Evolutionary conservation across 2,888 invertebrate genomes (phyloP), one percentile per base, ranked within the genome.

Genomic region (Subacronicta megacephala): DNA sequence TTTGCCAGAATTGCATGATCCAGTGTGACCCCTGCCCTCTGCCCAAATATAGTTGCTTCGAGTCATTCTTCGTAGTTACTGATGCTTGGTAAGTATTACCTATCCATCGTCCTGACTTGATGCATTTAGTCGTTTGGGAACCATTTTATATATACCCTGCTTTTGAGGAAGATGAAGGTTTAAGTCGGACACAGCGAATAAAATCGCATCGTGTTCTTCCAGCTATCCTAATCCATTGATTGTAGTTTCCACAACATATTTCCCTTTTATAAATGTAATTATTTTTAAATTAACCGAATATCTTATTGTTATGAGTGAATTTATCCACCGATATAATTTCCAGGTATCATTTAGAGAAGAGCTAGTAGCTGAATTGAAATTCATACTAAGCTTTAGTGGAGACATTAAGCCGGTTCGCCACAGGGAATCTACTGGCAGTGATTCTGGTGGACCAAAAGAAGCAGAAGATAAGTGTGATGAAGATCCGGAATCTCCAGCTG

Each of bases 381-480:
- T 97, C 80, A 95, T 97, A 29, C 81, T 96, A 0, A 95, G 96
- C 79, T 97, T 96, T 75, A 95, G 95, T 53, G 96, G 96, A 23
- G 95, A 96, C 41, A 95, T 95, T 0, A 97, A 97, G 76, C 96
- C 96, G 1, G 95, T 96, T 0, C 94, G 95, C 47, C 95, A 95
- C 57, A 87, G 90, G 42, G 92, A 90, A 60, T 81, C 89, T 0
- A 85, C 85, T 3, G 81, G 82, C 4, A 88, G 88, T 60, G 87
- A 89, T 6, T 91, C 91, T 0, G 81, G 82, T 3, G 80, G 80
- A 29, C 86, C 90, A 0, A 87, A 85, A 36, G 80, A 84, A 38
- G 80, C 76, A 13, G 84, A 85, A 16, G 84, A 84, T 9, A 84
- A 87, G 6, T 77, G 71, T 7, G 70, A 75, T 12, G 78, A 56